A percentile compares a stretch with the other conserved stretches of the same genome.
phyloP scores from a whole-genome alignment of 2,113 vertebrate genomes.

The Psettodes erumei region DNA sequence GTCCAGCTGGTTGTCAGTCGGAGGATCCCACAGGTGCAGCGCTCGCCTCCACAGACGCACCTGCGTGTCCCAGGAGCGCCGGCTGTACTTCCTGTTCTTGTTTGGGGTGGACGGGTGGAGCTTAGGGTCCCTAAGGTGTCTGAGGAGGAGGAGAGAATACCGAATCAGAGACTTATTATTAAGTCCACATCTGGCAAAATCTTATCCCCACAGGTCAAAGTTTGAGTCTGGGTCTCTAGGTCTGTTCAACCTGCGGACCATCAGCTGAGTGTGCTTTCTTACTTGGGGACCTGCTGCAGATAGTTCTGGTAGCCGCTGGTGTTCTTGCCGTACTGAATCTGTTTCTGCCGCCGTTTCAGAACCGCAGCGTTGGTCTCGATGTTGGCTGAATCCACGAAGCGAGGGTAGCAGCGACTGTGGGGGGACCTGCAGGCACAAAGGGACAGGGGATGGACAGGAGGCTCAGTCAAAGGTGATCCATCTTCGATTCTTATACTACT shows the following conservation, averaged over 20 bases:
- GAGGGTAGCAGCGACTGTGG: constrained; percentile 57
- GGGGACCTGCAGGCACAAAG: constrained; percentile 41
- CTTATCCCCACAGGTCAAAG: too few relatives aligned
- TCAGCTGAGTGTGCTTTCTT: neutral
- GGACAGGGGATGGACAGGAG: neutral
- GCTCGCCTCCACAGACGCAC: constrained; percentile 88
- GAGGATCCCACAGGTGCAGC: constrained; percentile 88
- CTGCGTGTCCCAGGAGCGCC: constrained; percentile 89
- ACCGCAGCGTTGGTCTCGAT: constrained; percentile 84
- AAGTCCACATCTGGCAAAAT: too few relatives aligned
- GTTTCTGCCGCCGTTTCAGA: constrained; percentile 86
- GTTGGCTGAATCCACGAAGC: constrained; percentile 71
- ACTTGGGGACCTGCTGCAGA: constrained; percentile 87
- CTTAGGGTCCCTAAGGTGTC: constrained; percentile 79
- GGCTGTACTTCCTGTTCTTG: constrained; percentile 89
- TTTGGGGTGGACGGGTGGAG: constrained; percentile 89
- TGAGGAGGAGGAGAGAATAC: constrained; percentile 50
- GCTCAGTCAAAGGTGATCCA: too few relatives aligned
- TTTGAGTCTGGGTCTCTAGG: too few relatives aligned
- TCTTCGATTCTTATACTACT: too few relatives aligned
- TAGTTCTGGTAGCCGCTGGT: constrained; percentile 88
- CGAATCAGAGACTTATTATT: neutral
- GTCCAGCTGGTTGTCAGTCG: constrained; percentile 43
- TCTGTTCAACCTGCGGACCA: too few relatives aligned
- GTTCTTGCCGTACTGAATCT: constrained; percentile 90